Base-by-base conservation (phyloP, 37 sponge, comb jelly and placozoan genomes). In the Hormiphora californensis region DNA sequence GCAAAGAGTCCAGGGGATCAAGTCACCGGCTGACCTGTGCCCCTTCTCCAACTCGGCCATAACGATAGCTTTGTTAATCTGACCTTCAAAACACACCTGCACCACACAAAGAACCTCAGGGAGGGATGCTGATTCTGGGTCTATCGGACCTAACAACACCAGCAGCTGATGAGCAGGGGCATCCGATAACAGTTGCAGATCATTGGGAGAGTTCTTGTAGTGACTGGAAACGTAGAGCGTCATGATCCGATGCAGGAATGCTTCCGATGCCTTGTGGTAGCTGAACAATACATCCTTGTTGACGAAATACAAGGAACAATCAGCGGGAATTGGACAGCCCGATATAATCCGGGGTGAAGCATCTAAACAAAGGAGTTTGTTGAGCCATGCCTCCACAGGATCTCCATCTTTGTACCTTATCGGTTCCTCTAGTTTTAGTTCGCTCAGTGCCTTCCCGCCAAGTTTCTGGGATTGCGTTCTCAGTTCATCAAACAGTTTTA, bases 191-290 rank as follows among this genome's bases (percentile, higher is more conserved):
- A 97, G 90, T 87, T 97, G 98, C n/a, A 97, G 90, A 86, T 97
- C 98, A 87, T 97, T 94, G 39, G 98, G 98, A 0, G 98, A 90
- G 91, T 97, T 97, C 90, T 94, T 97, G 90, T 97, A 97, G 89
- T 97, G 98, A 2, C 95, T 94, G 59, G 95, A 54, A 27, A 97
- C 95, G 61, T 93, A 97, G 37, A 97, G 92, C 0, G 92, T 73
- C 98, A 97, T 97, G 12, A 97, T 40, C 11, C 88, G 65, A 11
- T 93, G 95, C 4, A 97, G 92, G 65, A 97, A 97, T 39, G 86
- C 90, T 63, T 97, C 98, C 54, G 93, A 93, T 27, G 95, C 95
- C 30, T 88, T 90, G 86, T 97, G 95, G 87, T 93, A 94, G 40
- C 89, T 89, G 89, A 97, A 94, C 39, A 97, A 69, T 0, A 95